A percentile compares a stretch with the other conserved stretches of the same genome.
phyloP scores from a whole-genome alignment of 2,113 vertebrate species.

The Micromys minutus region DNA sequence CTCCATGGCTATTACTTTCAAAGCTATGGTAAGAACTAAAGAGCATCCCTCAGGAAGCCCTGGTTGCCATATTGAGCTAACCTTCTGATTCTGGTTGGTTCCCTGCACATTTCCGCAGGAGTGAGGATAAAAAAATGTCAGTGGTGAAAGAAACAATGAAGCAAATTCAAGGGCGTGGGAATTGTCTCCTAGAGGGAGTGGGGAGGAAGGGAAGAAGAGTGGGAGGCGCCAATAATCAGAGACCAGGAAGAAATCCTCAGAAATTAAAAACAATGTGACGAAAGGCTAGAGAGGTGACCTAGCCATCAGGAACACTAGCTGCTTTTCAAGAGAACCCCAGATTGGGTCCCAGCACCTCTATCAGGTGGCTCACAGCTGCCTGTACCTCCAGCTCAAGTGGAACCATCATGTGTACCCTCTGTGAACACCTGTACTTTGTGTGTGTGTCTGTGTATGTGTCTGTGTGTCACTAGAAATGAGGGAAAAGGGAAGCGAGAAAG shows the following conservation, averaged over 20 bases:
- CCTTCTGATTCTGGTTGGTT: not conserved
- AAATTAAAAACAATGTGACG: not conserved
- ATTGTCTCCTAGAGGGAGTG: not conserved
- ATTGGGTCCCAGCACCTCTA: not conserved
- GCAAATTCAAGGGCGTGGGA: not conserved
- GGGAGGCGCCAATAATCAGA: not conserved
- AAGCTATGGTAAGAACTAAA: not conserved
- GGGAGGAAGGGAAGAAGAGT: too few relatives aligned
- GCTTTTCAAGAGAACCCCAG: not conserved
- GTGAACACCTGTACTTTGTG: not conserved
- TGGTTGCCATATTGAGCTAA: not conserved
- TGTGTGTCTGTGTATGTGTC: too few relatives aligned
- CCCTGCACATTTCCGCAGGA: not conserved
- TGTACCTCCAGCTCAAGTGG: not conserved
- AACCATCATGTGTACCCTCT: not conserved
- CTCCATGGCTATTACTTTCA: not conserved
- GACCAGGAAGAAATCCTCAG: not conserved
- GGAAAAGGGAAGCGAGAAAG: not conserved
- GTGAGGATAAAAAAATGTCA: not conserved
- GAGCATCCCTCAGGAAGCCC: not conserved
- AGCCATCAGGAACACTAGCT: not conserved
- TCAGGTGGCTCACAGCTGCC: not conserved
- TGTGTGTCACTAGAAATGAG: conserved; percentile 10
- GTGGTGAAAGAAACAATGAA: not conserved
- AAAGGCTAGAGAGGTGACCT: not conserved